Evolutionary conservation across 1,140 invertebrate genomes (phyloP).

Genomic region (Alviniconcha marisindica): DNA sequence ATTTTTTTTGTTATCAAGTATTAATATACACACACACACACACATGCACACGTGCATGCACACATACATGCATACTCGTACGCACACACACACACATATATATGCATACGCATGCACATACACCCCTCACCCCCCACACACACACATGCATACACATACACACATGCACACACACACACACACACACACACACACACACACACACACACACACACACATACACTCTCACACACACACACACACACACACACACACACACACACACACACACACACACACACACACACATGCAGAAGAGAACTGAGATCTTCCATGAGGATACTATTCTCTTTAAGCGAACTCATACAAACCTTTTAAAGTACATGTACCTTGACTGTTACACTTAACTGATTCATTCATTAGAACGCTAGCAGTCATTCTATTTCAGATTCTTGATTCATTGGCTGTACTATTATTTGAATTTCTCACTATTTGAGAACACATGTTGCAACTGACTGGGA

Average conservation of each 20-base stretch:
- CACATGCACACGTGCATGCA: neutral
- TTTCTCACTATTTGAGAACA: too few relatives aligned
- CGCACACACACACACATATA: constrained; percentile 11
- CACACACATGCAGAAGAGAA: too few relatives aligned
- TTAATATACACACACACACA: neutral
- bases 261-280: neutral
- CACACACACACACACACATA: constrained; percentile 5
- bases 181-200: constrained; percentile 15
- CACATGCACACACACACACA: constrained; percentile 24
- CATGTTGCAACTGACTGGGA: too few relatives aligned
- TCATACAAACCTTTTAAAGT: too few relatives aligned
- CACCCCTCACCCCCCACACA: neutral
- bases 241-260: neutral
- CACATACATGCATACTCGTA: constrained; percentile 1
- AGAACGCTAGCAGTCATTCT: too few relatives aligned
- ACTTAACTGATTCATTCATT: too few relatives aligned
- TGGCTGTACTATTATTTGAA: too few relatives aligned
- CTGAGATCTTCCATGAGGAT: too few relatives aligned
- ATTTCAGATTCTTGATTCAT: too few relatives aligned
- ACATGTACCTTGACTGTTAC: too few relatives aligned
- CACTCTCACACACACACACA: constrained; percentile 9
- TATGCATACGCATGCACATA: neutral
- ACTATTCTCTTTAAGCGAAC: too few relatives aligned
- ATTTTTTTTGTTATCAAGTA: neutral
- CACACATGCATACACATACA: constrained; percentile 2